Conservation (phyloP, 2,113 vertebrate species). For the Chaetura pelagica region DNA sequence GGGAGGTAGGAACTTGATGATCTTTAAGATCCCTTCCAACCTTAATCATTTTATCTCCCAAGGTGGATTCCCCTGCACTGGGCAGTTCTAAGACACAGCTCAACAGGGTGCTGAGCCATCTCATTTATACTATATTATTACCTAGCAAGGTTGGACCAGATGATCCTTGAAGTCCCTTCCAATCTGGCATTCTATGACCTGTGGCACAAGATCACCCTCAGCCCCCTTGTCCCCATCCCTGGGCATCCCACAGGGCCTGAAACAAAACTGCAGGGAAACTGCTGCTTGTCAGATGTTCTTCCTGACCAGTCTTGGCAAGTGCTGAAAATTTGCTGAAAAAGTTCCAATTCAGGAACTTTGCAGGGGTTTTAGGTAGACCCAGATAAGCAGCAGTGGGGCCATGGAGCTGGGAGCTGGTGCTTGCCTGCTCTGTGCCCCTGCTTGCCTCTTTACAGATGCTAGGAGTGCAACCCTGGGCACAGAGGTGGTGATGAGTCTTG, state of each 20-base stretch:
- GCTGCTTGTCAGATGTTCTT: neutral
- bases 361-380: neutral
- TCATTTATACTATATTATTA: too few species aligned
- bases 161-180: too few species aligned
- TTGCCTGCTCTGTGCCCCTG: neutral
- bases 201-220: neutral
- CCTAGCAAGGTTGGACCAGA: too few species aligned
- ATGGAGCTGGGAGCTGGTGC: neutral
- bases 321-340: neutral
- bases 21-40: too few species aligned
- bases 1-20: too few species aligned
- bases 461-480: rapidly evolving
- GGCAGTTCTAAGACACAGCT: too few species aligned
- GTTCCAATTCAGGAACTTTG: rapidly evolving
- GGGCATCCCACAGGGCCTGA: rapidly evolving
- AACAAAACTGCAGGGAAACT: neutral
- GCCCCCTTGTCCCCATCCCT: rapidly evolving
- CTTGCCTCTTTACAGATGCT: rapidly evolving
- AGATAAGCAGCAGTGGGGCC: neutral
- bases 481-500: neutral
- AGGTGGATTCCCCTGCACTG: too few species aligned
- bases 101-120: too few species aligned
- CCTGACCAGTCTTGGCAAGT: neutral
- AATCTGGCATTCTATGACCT: too few species aligned
- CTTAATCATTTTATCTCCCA: too few species aligned